Evolutionary conservation across 2,888 invertebrate species (phyloP).

Genomic region (Aethes cnicana): DNA sequence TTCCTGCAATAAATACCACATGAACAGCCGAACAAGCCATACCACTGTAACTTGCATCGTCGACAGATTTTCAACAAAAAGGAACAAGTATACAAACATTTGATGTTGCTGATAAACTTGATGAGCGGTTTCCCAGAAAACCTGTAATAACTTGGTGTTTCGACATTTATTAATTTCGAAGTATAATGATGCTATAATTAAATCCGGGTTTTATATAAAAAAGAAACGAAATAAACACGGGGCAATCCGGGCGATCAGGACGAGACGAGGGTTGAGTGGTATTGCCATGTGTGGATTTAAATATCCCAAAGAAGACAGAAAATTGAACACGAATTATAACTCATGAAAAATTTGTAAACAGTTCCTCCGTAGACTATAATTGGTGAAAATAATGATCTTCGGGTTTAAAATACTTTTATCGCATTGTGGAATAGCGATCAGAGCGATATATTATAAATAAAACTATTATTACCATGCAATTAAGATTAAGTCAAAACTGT

Average conservation of each 20-base stretch:
- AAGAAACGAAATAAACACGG: slow-evolving; percentile 25
- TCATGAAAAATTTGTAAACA: too few species aligned
- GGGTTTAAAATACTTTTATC: too few species aligned
- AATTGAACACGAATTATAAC: not conserved
- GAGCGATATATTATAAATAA: not conserved
- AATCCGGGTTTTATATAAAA: slow-evolving; percentile 7
- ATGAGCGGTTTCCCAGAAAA: not conserved
- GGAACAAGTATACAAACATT: slow-evolving; percentile 18
- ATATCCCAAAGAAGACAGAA: not conserved
- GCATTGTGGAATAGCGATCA: too few species aligned
- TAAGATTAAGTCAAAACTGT: too few species aligned
- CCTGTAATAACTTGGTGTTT: slow-evolving; percentile 7
- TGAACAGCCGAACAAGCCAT: slow-evolving; percentile 11
- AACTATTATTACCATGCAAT: not conserved
- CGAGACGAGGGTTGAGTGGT: slow-evolving; percentile 9
- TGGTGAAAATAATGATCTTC: too few species aligned
- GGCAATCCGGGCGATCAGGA: slow-evolving; percentile 14
- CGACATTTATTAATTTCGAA: slow-evolving; percentile 18
- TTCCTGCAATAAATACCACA: slow-evolving; percentile 48
- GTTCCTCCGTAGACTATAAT: too few species aligned
- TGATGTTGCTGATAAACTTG: not conserved
- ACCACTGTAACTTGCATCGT: slow-evolving; percentile 23
- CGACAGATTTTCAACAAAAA: slow-evolving; percentile 16
- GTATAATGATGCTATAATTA: not conserved
- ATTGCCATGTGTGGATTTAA: slow-evolving; percentile 9